Evolutionary conservation across 2,888 invertebrate genomes (phyloP).

Genomic region (Temnothorax ravouxi): DNA sequence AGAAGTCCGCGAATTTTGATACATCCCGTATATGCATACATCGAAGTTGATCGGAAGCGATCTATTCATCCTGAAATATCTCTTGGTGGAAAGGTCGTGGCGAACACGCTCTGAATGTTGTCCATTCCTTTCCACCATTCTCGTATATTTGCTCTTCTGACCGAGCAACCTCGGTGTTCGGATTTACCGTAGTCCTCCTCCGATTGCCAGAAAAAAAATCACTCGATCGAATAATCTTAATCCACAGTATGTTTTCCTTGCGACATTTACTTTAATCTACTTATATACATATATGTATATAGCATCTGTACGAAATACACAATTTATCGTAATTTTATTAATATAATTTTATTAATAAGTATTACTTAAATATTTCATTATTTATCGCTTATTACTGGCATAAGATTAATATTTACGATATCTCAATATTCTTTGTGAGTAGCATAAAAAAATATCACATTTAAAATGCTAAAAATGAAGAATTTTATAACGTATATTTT

Average conservation of each 20-base stretch:
- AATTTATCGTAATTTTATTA: background rate
- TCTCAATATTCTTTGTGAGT: background rate
- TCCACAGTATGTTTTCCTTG: conserved; percentile 62
- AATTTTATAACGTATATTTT: background rate
- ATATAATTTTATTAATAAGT: background rate
- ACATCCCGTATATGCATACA: conserved; percentile 44
- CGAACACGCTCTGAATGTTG: conserved; percentile 52
- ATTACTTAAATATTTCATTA: background rate
- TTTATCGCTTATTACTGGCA: background rate
- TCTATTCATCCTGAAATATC: conserved; percentile 66
- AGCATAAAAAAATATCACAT: background rate
- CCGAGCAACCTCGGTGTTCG: conserved; percentile 63
- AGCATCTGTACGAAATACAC: background rate
- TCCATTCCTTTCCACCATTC: conserved; percentile 41
- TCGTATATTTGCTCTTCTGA: conserved; percentile 59
- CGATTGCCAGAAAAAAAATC: conserved; percentile 67
- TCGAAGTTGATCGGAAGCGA: conserved; percentile 55
- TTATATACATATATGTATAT: background rate
- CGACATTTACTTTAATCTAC: conserved; percentile 27
- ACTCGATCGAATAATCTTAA: conserved; percentile 78
- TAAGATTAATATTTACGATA: background rate
- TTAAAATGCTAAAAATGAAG: background rate
- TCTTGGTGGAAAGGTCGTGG: conserved; percentile 61
- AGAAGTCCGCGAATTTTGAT: conserved; percentile 16
- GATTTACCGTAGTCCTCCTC: conserved; percentile 67